Evolutionary conservation across 2,113 vertebrate genomes (phyloP).

Genomic region (Ciconia maguari): DNA sequence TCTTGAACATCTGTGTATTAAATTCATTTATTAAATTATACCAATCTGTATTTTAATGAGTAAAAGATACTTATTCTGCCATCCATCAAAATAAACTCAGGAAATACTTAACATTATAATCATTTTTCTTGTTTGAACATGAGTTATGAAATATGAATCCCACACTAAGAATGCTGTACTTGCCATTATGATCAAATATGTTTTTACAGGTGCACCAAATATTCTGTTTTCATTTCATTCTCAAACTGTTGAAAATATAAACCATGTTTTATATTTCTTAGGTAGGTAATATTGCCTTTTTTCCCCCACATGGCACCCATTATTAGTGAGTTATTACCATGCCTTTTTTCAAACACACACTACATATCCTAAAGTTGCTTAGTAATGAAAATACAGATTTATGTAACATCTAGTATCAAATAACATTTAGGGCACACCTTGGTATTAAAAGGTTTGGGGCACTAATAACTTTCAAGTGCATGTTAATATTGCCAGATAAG

Average conservation of each 20-base stretch:
- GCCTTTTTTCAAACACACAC: conserved; percentile 59
- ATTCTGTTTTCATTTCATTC: conserved; percentile 83
- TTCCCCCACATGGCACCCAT: conserved; percentile 80
- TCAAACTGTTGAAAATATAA: conserved; percentile 83
- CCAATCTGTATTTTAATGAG: conserved; percentile 88
- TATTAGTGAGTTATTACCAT: conserved; percentile 77
- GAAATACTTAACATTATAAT: conserved; percentile 90
- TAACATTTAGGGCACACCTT: conserved; percentile 44
- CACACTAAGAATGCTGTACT: conserved; percentile 79
- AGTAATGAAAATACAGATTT: conserved; percentile 78
- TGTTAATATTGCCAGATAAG: conserved; percentile 50
- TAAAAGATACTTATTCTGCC: conserved; percentile 86
- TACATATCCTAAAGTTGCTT: conserved; percentile 74
- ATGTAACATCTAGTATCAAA: conserved; percentile 63
- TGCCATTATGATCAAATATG: conserved; percentile 87
- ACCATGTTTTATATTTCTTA: conserved; percentile 79
- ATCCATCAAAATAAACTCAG: conserved; percentile 90
- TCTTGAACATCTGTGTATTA: conserved; percentile 86
- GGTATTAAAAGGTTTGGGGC: conserved; percentile 24
- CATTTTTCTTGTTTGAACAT: conserved; percentile 85
- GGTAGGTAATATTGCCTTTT: conserved; percentile 72
- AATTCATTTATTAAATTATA: conserved; percentile 89
- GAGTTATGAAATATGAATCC: conserved; percentile 85
- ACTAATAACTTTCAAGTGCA: conserved; percentile 47
- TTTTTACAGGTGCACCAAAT: conserved; percentile 91